These are phyloP conservation scores for Antrozous pallidus DNA, from an alignment of 2,797 vertebrate genomes.

Conservation along the genomic window DNA sequence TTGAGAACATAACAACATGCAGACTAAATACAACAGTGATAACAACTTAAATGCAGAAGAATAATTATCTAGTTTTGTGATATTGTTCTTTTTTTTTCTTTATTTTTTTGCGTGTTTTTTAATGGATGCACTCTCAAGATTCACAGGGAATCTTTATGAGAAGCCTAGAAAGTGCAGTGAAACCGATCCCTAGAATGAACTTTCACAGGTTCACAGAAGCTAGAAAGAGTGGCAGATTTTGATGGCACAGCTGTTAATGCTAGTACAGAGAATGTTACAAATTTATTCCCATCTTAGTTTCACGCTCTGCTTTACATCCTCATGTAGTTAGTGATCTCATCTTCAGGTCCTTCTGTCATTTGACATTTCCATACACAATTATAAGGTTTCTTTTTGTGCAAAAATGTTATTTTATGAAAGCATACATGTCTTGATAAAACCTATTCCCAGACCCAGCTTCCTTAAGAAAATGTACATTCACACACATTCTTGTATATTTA, in stretches of 20 bases:
- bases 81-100: not conserved
- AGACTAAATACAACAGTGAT: too few species aligned
- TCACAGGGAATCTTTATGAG: not conserved
- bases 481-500: not conserved
- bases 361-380: slow-evolving; percentile 15
- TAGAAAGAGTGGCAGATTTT: not conserved
- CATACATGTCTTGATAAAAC: not conserved
- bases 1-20: not conserved
- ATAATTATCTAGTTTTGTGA: too few species aligned
- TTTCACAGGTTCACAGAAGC: not conserved
- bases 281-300: not conserved
- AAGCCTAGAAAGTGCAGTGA: not conserved
- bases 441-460: not conserved
- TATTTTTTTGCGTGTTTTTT: too few species aligned
- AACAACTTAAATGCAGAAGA: too few species aligned
- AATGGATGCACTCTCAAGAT: not conserved
- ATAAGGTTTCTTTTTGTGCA: not conserved
- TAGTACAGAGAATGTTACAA: not conserved
- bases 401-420: slow-evolving; percentile 39
- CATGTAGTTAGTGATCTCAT: not conserved
- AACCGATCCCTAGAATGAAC: not conserved
- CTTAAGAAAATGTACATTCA: slow-evolving; percentile 11
- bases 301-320: not conserved
- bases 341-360: not conserved
- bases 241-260: not conserved